Base-by-base conservation (phyloP, 2,888 invertebrate genomes). In the Crocallis elinguaria region DNA sequence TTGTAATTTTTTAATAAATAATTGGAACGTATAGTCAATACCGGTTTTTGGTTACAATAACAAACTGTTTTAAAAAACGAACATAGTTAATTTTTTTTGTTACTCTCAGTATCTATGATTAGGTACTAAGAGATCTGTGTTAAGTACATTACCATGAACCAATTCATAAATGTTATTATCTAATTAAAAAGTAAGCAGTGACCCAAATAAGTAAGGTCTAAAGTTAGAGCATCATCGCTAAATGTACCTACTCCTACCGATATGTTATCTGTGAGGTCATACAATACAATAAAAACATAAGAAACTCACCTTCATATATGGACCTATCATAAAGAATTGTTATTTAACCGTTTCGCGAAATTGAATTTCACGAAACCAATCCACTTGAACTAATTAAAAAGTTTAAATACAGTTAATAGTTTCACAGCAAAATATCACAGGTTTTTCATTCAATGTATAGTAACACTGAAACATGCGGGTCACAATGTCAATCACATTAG, bases 241-340 rank as follows among this genome's bases (percentile, higher is more conserved):
- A 41, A 30, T 23, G 23, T 23, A 23, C 6, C 1, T 7, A 23
- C 7, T 8, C 8, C 3, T 8, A 8, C 4, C 41, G 17, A 35
- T 33, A 32, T 48, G 48, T 51, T 59, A 57, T 56, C 56, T 41
- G 12, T 57, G 52, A 64, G 61, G 57, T 60, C 57, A 62, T 27
- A 46, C 49, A 12, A 41, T 49, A 55, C 66, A 57, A 66, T 46
- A 64, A 68, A 69, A 60, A 61, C 60, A 62, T 62, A 60, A 50
- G 53, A 60, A 64, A 88, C 90, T 89, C 76, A 91, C 90, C 90
- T 91, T 90, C 90, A 91, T 91, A 85, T 88, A 86, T 81, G 90
- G 90, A 80, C 90, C 90, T 90, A 89, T 90, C 90, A 91, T 91
- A 91, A 89, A 90, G 90, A 88, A 81, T 69, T 78, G 60, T 80